Evolutionary conservation across 2,797 vertebrate genomes (phyloP).

Genomic region (Xiphorhynchus erythropygius): DNA sequence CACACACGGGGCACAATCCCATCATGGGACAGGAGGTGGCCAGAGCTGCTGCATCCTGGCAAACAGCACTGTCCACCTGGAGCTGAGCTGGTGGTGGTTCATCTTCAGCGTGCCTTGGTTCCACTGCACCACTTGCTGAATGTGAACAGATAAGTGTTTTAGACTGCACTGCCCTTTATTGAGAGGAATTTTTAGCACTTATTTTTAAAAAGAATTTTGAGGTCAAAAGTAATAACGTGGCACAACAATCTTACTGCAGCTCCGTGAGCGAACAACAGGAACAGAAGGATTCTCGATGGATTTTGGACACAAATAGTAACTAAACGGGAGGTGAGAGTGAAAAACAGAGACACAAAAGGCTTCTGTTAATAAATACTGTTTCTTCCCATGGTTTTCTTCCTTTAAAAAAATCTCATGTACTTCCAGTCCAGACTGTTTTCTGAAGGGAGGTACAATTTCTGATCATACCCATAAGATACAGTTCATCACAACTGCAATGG

Average conservation of each 20-base stretch:
- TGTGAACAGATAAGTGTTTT: neutral
- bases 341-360: slow-evolving; percentile 29
- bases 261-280: neutral
- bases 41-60: neutral
- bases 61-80: neutral
- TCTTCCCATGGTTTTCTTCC: neutral
- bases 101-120: neutral
- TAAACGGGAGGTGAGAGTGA: slow-evolving; percentile 1
- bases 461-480: neutral
- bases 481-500: neutral
- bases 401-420: neutral
- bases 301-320: slow-evolving; percentile 2
- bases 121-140: neutral
- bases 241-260: neutral
- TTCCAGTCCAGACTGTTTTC: neutral
- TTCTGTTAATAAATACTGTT: neutral
- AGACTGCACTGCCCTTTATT: neutral
- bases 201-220: neutral
- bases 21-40: fast-evolving
- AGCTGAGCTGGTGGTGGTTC: fast-evolving
- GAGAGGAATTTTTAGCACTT: neutral
- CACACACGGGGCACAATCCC: fast-evolving
- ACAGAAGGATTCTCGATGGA: slow-evolving; percentile 10
- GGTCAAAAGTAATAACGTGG: neutral
- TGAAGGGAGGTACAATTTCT: neutral